Evolutionary conservation across 2,888 invertebrate genomes (phyloP), one percentile per base, ranked within the genome.

Genomic region (Tenthredo livida): DNA sequence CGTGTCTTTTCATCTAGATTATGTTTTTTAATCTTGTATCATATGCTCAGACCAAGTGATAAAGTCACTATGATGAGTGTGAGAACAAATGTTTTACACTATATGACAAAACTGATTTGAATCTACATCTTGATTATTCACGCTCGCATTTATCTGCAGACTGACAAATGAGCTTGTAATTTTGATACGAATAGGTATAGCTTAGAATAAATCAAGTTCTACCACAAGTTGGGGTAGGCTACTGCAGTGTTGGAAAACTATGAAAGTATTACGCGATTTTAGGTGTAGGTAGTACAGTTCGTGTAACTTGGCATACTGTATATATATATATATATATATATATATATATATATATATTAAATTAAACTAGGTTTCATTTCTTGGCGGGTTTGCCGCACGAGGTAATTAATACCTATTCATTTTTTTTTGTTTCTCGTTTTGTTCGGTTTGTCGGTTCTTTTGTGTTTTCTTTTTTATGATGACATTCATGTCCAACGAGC

Each of bases 401-500:
- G 67, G 90, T 91, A 92, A 92, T 92, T 92, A 92, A 93, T 93
- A 91, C 89, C 88, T 89, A 88, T 90, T 89, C 88, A 15, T 25
- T 61, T 2, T 61, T 61, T 61, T 61, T 61, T 21, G 1, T 29
- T 29, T 73, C 1, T 58, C 9, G 7, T 58, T 58, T 58, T 10
- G 10, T 80, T 61, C 61, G 10, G 37, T 4, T 37, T 21, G 12
- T n/a, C 10, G n/a, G 37, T 21, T 50, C 17, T 54, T 15, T 37
- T 58, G 33, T 58, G 33, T n/a, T 73, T 21, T 43, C 40, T 21
- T 21, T 73, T 73, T 73, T 73, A 40, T 21, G 72, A 40, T 3
- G 72, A 73, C 93, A 90, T 92, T 93, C 92, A 93, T 92, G 90
- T 89, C 88, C 89, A 87, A 87, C 87, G 90, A 92, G 92, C 91